Conservation (phyloP, 2,797 vertebrate species). For the Pterois miles region DNA sequence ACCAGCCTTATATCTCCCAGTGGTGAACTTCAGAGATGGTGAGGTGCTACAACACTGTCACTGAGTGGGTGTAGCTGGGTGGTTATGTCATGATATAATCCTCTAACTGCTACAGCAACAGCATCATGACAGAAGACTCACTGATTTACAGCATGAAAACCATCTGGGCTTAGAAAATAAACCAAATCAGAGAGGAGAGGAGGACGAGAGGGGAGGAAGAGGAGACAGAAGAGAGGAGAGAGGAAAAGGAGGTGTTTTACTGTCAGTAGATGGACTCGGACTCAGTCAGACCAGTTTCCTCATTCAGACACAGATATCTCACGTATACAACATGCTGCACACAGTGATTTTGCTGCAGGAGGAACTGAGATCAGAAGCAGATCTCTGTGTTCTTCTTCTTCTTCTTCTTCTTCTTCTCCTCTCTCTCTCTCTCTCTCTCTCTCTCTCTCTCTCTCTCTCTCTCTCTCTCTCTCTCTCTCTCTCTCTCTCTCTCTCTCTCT, state of each 20-base stretch:
- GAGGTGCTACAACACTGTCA: not conserved
- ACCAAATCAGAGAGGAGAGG: not conserved
- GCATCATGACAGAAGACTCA: not conserved
- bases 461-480: no score
- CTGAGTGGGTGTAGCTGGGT: not conserved
- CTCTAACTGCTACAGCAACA: not conserved
- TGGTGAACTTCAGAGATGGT: not conserved
- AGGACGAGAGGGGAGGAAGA: no score
- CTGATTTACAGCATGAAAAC: conserved; percentile 32
- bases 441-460: no score
- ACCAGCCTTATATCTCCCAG: not conserved
- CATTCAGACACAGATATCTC: not conserved
- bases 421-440: no score
- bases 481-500: no score
- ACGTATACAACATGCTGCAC: not conserved
- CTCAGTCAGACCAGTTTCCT: not conserved
- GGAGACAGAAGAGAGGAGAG: no score
- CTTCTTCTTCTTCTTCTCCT: no score
- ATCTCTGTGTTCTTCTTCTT: no score
- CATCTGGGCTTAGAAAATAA: conserved; percentile 9
- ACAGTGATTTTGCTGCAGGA: not conserved
- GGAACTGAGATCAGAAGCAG: not conserved
- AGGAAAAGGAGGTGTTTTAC: not conserved
- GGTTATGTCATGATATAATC: conserved; percentile 21
- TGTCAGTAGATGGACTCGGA: not conserved